Evolutionary conservation across 2,888 invertebrate species (phyloP), one percentile per base, ranked within the genome.

Genomic region (Trichacis sp.): DNA sequence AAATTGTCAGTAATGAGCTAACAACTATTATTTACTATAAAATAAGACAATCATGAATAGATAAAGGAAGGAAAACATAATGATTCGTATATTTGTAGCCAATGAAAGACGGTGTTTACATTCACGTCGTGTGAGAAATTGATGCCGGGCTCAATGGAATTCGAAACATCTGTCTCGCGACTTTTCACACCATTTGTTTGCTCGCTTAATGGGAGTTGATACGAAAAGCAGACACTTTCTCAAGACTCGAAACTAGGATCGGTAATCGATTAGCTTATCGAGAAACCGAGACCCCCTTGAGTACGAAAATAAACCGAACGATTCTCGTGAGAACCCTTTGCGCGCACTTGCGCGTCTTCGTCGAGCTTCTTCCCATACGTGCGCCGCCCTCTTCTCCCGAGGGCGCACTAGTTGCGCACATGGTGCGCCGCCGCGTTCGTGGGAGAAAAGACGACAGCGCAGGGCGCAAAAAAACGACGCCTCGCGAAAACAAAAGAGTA

Each of bases 241-340:
- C 73, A 71, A 70, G 68, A 66, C 63, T 66, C 67, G 52, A 52
- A 64, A 59, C 53, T 70, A 70, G 50, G 62, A 70, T 64, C 74
- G 75, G 68, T 72, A 67, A 72, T 69, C 76, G 75, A 82, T 83
- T 79, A 78, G 77, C 76, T 79, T 78, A 83, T 81, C 81, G 74
- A 70, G 15, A 40, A 63, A 52, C 46, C 43, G 49, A 75, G 73
- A 75, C 74, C 8, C 74, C 75, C 69, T 75, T 70, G 65, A 73
- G 74, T 71, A 76, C 75, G 70, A 79, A 81, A 82, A 83, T 80
- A 81, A 81, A 80, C 78, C 43, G 56, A 64, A n/a, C 53, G 63
- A 63, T 49, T 65, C 71, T 68, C 77, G 80, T 78, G 80, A 77
- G 81, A 80, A 80, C 70, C 74, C 73, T 76, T 59, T 51, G 58